phyloP scores from a whole-genome alignment of 1,140 invertebrate species.

The Drosophila kohkoa region DNA sequence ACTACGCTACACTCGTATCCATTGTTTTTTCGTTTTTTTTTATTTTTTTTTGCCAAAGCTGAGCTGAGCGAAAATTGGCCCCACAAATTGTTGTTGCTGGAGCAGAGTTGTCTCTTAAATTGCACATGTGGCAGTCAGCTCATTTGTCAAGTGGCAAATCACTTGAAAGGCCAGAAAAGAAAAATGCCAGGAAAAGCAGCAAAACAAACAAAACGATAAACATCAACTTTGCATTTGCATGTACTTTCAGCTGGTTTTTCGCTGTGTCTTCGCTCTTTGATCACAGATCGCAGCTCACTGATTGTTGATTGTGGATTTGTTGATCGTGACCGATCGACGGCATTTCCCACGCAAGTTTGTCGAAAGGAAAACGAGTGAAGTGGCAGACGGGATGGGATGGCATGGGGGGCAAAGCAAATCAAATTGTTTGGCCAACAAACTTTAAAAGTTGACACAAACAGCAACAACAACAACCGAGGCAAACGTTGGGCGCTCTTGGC shows the following conservation, averaged over 20 bases:
- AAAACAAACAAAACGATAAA: constrained; percentile 55
- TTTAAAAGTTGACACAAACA: constrained; percentile 3
- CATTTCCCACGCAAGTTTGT: constrained; percentile 74
- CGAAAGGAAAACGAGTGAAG: constrained; percentile 18
- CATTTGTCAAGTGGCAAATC: constrained; percentile 81
- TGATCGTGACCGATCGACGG: constrained; percentile 73
- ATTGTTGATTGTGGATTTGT: constrained; percentile 34
- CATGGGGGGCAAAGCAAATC: constrained; percentile 1
- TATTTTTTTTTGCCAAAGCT: too few relatives aligned
- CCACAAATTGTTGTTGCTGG: constrained; percentile 49
- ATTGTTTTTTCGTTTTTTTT: constrained; percentile 23
- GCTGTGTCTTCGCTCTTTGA: constrained; percentile 7
- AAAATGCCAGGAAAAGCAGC: constrained; percentile 19
- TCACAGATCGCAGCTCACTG: constrained; percentile 17
- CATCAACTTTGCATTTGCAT: constrained; percentile 74
- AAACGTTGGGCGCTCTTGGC: not conserved
- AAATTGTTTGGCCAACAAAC: constrained; percentile 14
- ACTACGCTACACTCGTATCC: constrained; percentile 11
- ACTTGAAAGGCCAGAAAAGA: constrained; percentile 60
- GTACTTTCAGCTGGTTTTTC: constrained; percentile 40
- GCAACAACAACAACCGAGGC: too few relatives aligned
- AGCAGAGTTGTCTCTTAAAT: constrained; percentile 53
- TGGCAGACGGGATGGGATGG: not conserved
- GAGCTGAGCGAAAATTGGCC: constrained; percentile 55
- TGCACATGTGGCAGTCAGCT: constrained; percentile 79